Base-by-base conservation (phyloP, 2,113 vertebrate species). In the Boleophthalmus pectinirostris region DNA sequence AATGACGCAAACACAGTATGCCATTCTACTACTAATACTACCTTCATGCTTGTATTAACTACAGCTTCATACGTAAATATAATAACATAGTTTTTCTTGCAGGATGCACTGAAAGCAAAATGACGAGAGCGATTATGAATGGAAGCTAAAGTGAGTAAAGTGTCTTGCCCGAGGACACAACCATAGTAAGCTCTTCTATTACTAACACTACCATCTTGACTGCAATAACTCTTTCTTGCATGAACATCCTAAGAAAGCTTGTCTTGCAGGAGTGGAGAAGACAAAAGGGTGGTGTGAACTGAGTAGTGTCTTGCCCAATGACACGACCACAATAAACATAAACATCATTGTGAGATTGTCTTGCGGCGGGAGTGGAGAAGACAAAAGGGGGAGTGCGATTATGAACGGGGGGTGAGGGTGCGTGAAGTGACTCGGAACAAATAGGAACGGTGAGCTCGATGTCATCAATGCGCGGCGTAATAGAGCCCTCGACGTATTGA, bases 401-500 rank as follows among this genome's bases (percentile, higher is more conserved):
- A 63, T 49, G 72, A 83, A 53, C 1, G 1, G 7, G 67, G 68
- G 82, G 76, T 79, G 38, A 75, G 79, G 83, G 72, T 78, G 72
- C 73, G 76, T 76, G 75, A 83, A 85, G 86, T 77, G 86, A 81
- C 68, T 87, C 2, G 77, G 89, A 90, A 87, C 88, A 88, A 91
- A 90, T 85, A 85, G 83, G 72, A 33, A 88, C 60, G 75, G 85
- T 61, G 51, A 61, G 73, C 83, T 89, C 86, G 82, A 82, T 88
- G 85, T 89, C 85, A 83, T 87, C 82, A 82, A 75, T 85, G 88
- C 83, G 81, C 77, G 74, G 38, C 14, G 75, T 88, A 90, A 92
- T 89, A 88, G 85, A 90, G 83, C 77, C 74, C 69, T 89, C 86
- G 87, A 89, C 86, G 81, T 90, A 90, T 92, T 87, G 88, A 92